Conservation (phyloP, 2,888 invertebrate genomes). For the Stictocephala bisonia region DNA sequence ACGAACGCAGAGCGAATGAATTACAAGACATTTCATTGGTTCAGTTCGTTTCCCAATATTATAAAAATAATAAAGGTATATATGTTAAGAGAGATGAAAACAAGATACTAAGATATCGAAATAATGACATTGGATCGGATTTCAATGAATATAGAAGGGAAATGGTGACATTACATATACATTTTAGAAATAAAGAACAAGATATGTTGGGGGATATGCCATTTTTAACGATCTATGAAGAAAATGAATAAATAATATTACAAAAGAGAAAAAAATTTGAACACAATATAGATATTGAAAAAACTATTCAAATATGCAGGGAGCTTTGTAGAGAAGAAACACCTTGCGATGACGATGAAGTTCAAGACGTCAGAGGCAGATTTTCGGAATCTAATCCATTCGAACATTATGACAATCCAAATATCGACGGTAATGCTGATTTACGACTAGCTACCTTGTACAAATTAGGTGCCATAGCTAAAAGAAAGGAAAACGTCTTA, state of each 20-base stretch:
- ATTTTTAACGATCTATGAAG: background rate
- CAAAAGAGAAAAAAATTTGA: background rate
- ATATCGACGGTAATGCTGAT: background rate
- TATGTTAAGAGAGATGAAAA: background rate
- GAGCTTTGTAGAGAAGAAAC: no score
- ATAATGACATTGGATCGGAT: background rate
- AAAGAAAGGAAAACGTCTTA: no score
- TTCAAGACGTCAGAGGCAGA: background rate
- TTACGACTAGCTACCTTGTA: no score
- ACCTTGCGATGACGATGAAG: background rate
- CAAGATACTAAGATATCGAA: no score
- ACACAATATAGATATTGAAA: no score
- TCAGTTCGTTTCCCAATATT: no score
- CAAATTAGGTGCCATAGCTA: no score
- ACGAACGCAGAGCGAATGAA: slow-evolving; percentile 18
- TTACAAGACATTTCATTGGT: slow-evolving; percentile 36
- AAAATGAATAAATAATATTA: background rate
- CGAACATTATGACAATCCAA: background rate
- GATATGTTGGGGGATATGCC: background rate
- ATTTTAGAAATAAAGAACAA: background rate
- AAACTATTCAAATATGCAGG: background rate
- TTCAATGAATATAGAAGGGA: no score
- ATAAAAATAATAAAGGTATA: background rate
- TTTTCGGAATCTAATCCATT: background rate
- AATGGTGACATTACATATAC: background rate